phyloP scores from a whole-genome alignment of 2,888 invertebrate genomes.

The Metopia argyrocephala region DNA sequence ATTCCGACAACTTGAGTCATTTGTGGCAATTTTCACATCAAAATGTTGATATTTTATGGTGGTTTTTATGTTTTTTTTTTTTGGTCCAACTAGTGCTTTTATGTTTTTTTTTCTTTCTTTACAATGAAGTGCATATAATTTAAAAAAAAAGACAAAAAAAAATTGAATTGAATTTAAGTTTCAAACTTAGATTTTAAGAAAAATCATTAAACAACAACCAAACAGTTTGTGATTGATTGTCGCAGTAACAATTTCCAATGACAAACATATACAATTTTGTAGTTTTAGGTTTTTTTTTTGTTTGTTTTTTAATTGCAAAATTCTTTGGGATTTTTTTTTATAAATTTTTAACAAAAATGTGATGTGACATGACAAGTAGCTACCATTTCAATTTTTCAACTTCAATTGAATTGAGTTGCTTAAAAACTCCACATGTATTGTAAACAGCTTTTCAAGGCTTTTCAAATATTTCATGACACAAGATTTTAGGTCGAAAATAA shows the following conservation, averaged over 20 bases:
- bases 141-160: background rate
- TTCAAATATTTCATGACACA: background rate
- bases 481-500: conserved; percentile 8
- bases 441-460: conserved; percentile 24
- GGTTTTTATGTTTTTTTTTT: background rate
- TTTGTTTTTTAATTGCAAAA: conserved; percentile 10
- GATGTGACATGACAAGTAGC: conserved; percentile 61
- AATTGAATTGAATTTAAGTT: conserved; percentile 22
- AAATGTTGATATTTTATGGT: conserved; percentile 33
- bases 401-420: conserved; percentile 4
- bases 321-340: conserved; percentile 25
- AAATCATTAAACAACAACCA: background rate
- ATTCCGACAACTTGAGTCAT: conserved; percentile 50
- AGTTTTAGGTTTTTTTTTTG: background rate
- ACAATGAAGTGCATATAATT: conserved; percentile 30
- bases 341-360: conserved; percentile 31
- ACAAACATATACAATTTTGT: conserved; percentile 39
- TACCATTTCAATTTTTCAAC: conserved; percentile 53
- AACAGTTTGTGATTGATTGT: conserved; percentile 57
- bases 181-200: conserved; percentile 22
- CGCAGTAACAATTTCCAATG: conserved; percentile 52
- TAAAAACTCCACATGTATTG: background rate
- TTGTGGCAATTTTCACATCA: conserved; percentile 63
- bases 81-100: background rate
- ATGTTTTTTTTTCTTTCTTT: background rate